Conservation (phyloP, 2,888 invertebrate genomes). For the Drosophila pseudotalamancana region DNA sequence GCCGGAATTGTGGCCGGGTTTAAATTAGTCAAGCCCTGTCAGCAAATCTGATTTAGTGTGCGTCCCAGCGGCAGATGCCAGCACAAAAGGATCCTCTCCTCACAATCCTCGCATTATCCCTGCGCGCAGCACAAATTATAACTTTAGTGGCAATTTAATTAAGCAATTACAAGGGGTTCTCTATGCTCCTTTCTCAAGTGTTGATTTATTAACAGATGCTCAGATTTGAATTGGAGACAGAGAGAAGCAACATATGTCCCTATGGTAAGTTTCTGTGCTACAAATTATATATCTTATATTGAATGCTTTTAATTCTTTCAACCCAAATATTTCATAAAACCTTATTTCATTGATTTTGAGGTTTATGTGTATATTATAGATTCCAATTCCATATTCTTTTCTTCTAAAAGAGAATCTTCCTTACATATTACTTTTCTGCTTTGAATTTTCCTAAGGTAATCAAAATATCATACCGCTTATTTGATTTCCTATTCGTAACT, state of each 20-base stretch:
- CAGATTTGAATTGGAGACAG: background rate
- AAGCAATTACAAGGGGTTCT: slow-evolving; percentile 71
- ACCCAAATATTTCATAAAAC: too few species aligned
- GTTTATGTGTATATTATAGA: too few species aligned
- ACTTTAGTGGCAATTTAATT: slow-evolving; percentile 77
- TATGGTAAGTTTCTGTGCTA: background rate
- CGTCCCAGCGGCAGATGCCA: slow-evolving; percentile 66
- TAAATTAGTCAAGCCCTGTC: slow-evolving; percentile 82
- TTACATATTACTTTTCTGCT: too few species aligned
- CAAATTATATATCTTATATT: too few species aligned
- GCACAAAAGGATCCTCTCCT: slow-evolving; percentile 33
- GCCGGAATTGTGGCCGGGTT: slow-evolving; percentile 63
- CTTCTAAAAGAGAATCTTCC: too few species aligned
- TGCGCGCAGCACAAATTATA: slow-evolving; percentile 59
- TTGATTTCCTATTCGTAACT: background rate
- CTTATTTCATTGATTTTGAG: too few species aligned
- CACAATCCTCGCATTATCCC: slow-evolving; percentile 6
- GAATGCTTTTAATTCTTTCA: too few species aligned
- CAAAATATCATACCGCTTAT: background rate
- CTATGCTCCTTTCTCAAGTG: slow-evolving; percentile 21
- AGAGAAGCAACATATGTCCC: slow-evolving; percentile 1
- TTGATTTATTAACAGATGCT: slow-evolving; percentile 64
- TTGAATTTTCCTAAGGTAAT: too few species aligned
- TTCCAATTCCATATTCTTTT: too few species aligned
- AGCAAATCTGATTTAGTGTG: slow-evolving; percentile 81